Evolutionary conservation across 2,888 invertebrate species (phyloP).

Genomic region (Chalcosyrphus nemorum): DNA sequence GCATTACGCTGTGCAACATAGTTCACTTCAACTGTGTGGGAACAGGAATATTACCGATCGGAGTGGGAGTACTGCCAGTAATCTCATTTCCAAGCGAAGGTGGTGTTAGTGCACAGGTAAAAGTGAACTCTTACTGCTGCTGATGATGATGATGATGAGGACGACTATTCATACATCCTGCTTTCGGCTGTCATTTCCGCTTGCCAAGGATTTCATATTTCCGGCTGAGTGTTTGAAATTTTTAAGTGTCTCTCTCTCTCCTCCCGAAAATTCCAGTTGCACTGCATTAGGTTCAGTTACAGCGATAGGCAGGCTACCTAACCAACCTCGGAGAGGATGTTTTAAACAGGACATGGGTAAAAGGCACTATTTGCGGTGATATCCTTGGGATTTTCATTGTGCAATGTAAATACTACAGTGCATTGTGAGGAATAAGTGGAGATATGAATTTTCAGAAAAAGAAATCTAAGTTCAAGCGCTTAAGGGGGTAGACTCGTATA

Average conservation of each 20-base stretch:
- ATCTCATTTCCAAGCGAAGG: slow-evolving; percentile 40
- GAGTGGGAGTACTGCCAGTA: slow-evolving; percentile 15
- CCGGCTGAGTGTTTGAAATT: slow-evolving; percentile 79
- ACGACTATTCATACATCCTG: slow-evolving; percentile 72
- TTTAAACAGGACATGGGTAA: slow-evolving; percentile 7
- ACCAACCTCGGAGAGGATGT: slow-evolving; percentile 30
- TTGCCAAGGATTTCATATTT: slow-evolving; percentile 79
- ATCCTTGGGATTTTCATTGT: slow-evolving; percentile 34
- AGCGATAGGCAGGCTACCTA: slow-evolving; percentile 45
- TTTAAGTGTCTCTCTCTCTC: slow-evolving; percentile 78
- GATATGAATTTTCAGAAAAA: background rate
- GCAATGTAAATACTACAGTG: slow-evolving; percentile 13
- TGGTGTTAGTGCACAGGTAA: slow-evolving; percentile 5
- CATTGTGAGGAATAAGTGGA: slow-evolving; percentile 31
- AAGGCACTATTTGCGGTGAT: slow-evolving; percentile 18
- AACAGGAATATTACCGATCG: slow-evolving; percentile 45
- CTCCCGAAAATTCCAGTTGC: slow-evolving; percentile 51
- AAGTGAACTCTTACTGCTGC: slow-evolving; percentile 20
- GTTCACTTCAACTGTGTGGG: slow-evolving; percentile 53
- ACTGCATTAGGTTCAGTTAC: slow-evolving; percentile 53
- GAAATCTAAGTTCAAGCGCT: slow-evolving; percentile 37
- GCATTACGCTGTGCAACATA: slow-evolving; percentile 37
- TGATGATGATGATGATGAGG: slow-evolving; percentile 58
- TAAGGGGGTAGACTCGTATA: slow-evolving; percentile 38
- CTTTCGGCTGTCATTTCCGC: slow-evolving; percentile 77